Evolutionary conservation across 23 tunicate species (phyloP).

Genomic region (Styela plicata): DNA sequence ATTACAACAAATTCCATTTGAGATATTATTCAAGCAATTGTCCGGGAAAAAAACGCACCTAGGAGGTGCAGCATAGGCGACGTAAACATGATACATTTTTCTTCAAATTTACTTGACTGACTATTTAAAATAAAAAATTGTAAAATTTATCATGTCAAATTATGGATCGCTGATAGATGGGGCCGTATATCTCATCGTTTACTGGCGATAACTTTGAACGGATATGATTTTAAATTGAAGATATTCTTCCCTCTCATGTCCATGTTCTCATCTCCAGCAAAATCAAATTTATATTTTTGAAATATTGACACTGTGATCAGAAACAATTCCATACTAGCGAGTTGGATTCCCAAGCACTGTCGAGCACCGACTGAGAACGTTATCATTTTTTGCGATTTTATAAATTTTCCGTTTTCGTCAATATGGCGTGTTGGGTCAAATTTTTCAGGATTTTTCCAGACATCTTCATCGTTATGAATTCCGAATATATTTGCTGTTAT

Average conservation of each 20-base stretch:
- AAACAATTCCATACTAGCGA: constrained; percentile 73
- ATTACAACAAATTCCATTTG: too few relatives aligned
- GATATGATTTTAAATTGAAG: constrained; percentile 22
- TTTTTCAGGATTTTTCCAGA: constrained; percentile 52
- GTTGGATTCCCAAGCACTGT: constrained; percentile 51
- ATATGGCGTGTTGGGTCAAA: constrained; percentile 64
- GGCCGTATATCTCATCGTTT: too few relatives aligned
- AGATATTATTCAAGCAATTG: too few relatives aligned
- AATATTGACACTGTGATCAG: constrained; percentile 33
- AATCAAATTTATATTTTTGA: constrained; percentile 39
- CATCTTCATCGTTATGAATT: constrained; percentile 45
- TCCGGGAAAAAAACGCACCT: too few relatives aligned
- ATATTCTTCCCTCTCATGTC: constrained; percentile 49
- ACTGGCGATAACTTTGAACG: constrained; percentile 23
- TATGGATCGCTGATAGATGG: too few relatives aligned
- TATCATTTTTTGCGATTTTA: constrained; percentile 31
- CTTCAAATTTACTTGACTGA: too few relatives aligned
- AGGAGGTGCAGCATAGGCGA: too few relatives aligned
- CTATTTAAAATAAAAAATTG: too few relatives aligned
- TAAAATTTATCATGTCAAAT: too few relatives aligned
- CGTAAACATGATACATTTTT: too few relatives aligned
- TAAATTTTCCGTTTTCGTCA: constrained; percentile 46
- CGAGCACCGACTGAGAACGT: constrained; percentile 55
- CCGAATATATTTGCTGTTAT: constrained; percentile 42
- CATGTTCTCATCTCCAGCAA: constrained; percentile 31